phyloP scores from a whole-genome alignment of 53 echinoderm and acorn worm genomes.

The Arbacia lixula region DNA sequence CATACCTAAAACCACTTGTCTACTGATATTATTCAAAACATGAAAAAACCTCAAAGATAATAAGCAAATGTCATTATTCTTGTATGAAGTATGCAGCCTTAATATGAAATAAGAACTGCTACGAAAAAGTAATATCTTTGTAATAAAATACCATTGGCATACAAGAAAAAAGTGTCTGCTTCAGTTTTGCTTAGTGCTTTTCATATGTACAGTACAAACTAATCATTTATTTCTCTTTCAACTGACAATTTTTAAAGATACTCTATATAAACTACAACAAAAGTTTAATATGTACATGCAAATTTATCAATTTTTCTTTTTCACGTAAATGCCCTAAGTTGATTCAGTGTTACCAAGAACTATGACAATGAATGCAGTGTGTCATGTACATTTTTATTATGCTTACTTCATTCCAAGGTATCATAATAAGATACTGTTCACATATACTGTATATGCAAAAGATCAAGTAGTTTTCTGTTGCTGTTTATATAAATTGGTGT shows the following conservation, averaged over 20 bases:
- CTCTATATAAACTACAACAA: slow-evolving; percentile 9
- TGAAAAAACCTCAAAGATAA: slow-evolving; percentile 11
- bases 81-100: slow-evolving; percentile 14
- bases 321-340: background rate
- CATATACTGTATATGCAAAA: no score
- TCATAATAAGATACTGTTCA: no score
- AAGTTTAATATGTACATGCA: background rate
- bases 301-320: background rate
- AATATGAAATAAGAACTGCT: background rate
- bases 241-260: slow-evolving; percentile 13
- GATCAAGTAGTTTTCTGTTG: no score
- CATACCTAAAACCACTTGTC: slow-evolving; percentile 11
- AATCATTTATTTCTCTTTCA: slow-evolving; percentile 17
- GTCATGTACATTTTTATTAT: no score
- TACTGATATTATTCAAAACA: slow-evolving; percentile 26
- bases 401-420: no score
- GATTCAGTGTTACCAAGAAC: no score
- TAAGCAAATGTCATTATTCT: slow-evolving; percentile 21
- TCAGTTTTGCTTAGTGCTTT: no score
- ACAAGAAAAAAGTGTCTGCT: background rate
- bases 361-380: no score
- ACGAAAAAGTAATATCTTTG: slow-evolving; percentile 1
- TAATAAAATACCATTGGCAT: slow-evolving; percentile 18
- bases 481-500: no score
- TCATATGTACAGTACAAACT: slow-evolving; percentile 9